These are phyloP conservation scores for Cranoglanis bouderius DNA, from an alignment of 2,113 vertebrate genomes.

Conservation along the genomic window DNA sequence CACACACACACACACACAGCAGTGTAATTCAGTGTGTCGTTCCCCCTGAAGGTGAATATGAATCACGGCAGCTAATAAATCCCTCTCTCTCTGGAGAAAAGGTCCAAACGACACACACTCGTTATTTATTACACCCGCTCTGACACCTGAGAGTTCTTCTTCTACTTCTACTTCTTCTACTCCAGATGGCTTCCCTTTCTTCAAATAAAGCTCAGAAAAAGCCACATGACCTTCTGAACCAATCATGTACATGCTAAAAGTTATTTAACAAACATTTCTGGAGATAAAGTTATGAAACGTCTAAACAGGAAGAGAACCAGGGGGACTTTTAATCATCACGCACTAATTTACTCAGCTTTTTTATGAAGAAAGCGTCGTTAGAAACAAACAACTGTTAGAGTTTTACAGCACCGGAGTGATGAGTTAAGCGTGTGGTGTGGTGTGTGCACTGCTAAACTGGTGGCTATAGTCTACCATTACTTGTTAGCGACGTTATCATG, in stretches of 20 bases:
- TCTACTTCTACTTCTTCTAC: not conserved
- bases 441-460: not conserved
- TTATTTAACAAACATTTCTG: not conserved
- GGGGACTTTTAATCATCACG: not conserved
- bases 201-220: not conserved
- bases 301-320: not conserved
- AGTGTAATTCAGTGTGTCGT: not conserved
- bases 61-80: not conserved
- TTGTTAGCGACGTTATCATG: not conserved
- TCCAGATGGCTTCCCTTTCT: not conserved
- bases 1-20: not conserved
- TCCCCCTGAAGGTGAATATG: conserved; percentile 5
- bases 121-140: not conserved
- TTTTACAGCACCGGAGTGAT: not conserved
- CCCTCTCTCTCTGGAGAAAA: not conserved
- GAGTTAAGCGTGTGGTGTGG: not conserved
- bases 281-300: not conserved
- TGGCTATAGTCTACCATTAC: not conserved
- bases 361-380: not conserved
- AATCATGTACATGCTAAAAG: not conserved
- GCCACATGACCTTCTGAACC: not conserved
- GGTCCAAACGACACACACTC: not conserved
- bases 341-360: not conserved
- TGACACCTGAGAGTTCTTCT: not conserved
- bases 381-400: not conserved